phyloP scores from a whole-genome alignment of 2,888 invertebrate genomes.

The Troides oblongomaculatus region DNA sequence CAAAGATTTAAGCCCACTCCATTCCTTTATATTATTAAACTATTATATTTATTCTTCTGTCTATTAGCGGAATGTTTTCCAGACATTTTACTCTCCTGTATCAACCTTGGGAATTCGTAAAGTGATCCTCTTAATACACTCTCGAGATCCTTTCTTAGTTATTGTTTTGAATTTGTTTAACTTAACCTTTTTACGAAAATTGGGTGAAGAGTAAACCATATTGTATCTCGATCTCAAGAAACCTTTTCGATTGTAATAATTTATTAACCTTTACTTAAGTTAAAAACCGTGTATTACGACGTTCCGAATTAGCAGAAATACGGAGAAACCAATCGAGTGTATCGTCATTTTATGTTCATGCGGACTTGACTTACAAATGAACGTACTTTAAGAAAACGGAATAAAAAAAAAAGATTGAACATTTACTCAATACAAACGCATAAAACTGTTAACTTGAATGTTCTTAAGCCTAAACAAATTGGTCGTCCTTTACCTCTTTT shows the following conservation, averaged over 20 bases:
- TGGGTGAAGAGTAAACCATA: background rate
- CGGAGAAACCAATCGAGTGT: slow-evolving; percentile 9
- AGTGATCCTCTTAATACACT: no score
- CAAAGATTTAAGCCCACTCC: no score
- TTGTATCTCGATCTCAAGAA: background rate
- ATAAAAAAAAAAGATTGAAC: background rate
- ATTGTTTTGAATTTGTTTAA: background rate
- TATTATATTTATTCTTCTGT: no score
- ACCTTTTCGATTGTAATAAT: background rate
- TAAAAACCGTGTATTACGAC: slow-evolving; percentile 1
- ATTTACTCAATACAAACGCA: background rate
- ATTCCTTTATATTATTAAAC: no score
- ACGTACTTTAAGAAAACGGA: background rate
- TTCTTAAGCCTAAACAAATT: background rate
- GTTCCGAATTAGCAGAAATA: slow-evolving; percentile 17
- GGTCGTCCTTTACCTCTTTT: background rate
- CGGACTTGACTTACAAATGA: background rate
- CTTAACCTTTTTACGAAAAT: background rate
- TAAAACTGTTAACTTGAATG: background rate
- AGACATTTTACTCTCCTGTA: no score
- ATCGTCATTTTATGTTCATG: slow-evolving; percentile 18
- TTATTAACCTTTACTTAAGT: slow-evolving; percentile 1
- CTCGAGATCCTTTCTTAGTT: background rate
- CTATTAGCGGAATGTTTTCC: no score
- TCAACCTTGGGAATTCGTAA: no score